Evolutionary conservation across 2,797 vertebrate species (phyloP).

Genomic region (Tympanoctomys barrerae): DNA sequence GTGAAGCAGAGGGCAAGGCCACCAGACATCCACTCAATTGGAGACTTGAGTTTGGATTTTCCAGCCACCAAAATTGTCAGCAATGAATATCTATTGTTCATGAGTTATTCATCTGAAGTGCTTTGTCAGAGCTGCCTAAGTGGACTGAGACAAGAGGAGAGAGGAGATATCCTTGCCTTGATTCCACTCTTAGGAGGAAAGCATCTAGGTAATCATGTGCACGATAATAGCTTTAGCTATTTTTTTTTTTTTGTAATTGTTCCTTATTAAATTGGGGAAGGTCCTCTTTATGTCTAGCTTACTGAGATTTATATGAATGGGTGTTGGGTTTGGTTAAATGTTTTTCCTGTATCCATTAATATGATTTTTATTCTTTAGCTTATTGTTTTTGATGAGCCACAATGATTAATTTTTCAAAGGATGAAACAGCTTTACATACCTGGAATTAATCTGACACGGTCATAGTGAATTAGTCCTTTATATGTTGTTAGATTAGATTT

Average conservation of each 20-base stretch:
- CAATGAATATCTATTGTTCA: neutral
- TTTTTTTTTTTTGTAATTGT: neutral
- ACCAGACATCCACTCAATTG: neutral
- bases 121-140: neutral
- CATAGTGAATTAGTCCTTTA: neutral
- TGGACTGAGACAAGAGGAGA: neutral
- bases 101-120: neutral
- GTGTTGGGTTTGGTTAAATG: neutral
- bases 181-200: neutral
- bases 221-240: neutral
- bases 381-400: neutral
- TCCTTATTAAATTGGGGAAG: neutral
- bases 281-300: neutral
- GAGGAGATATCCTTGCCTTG: neutral
- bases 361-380: neutral
- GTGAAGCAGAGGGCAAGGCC: neutral
- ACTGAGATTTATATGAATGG: neutral
- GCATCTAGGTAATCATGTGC: neutral
- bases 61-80: neutral
- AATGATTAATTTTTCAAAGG: conserved; percentile 18
- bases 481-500: neutral
- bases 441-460: neutral
- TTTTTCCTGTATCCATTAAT: neutral
- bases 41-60: neutral
- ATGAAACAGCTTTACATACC: neutral